Base-by-base conservation (phyloP, 2,797 vertebrate species). In the Pipistrellus kuhlii region DNA sequence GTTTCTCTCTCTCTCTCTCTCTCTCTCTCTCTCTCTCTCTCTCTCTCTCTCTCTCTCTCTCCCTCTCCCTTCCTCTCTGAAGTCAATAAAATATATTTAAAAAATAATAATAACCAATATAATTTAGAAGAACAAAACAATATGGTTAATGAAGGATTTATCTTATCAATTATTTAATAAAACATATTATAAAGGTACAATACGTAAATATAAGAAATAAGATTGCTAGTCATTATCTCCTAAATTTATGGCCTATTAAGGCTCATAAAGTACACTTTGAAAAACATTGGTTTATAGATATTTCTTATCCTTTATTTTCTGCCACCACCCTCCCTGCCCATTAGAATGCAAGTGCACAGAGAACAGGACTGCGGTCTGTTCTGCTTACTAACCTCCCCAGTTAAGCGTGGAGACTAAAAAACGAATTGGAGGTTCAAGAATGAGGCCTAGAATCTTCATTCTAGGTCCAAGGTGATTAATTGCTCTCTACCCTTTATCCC, bases 241-340 rank as follows among this genome's bases (percentile, higher is more conserved):
- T 64, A 80, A 38, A 83, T 69, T 95, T 90, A 93, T 41, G 59
- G 20, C 30, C 27, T 88, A 57, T 51, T 77, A 15, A 81, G n/a
- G n/a, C 12, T 83, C 23, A 53, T 46, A 9, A 80, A 27, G n/a
- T 30, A 5, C 23, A 68, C 8, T 69, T 68, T 81, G 44, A 69
- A 91, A 94, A 90, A 66, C 30, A 91, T 1, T 69, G 18, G 15
- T 75, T 93, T 93, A 87, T 48, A 93, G 69, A 87, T 81, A 9
- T 92, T 38, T 57, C 88, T 59, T 62, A 78, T 6, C 30, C 10
- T 25, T 80, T 90, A 75, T 91, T 66, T 94, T 64, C 62, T 76
- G 9, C 32, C 15, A 23, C 20, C 9, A 2, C 18, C 14, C 10
- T 6, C 23, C 7, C 46, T 30, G 7, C 18, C 21, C 46, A 51